Base-by-base conservation (phyloP, 2,797 vertebrate species). In the Lagodon rhomboides region DNA sequence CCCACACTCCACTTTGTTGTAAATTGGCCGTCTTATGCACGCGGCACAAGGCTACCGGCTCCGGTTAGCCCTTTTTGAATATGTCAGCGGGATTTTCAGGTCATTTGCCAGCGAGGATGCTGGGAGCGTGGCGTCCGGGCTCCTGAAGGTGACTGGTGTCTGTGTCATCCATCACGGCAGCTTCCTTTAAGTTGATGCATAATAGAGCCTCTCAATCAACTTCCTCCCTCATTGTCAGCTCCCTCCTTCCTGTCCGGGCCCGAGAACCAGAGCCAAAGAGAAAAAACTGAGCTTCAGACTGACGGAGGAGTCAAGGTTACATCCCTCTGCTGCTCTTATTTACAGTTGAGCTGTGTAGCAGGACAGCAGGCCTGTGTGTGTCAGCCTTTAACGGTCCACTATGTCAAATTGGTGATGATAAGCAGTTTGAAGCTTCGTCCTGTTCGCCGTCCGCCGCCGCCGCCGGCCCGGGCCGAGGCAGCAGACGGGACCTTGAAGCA, bases 151-250 rank as follows among this genome's bases (percentile, higher is more conserved):
- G 98, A 99, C 97, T 97, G 96, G 94, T 94, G 92, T 92, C 95
- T 93, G 90, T 93, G 96, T 96, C 97, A 98, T 99, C 98, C 97
- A 99, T 99, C 98, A 99, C 95, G 85, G 92, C 93, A 95, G 96
- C 97, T 98, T 98, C 96, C 97, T 97, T 98, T 97, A 98, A 97
- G 97, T 97, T 98, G 96, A 98, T 98, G 96, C 96, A 96, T 99
- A 99, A 99, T 99, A 96, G 97, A 97, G 96, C 96, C 97, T 96
- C 97, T 99, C 98, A 98, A 98, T 99, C 98, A 99, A 96, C 96
- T 97, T 96, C 96, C 95, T 94, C 91, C 91, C 96, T 96, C 95
- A 95, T 96, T 97, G 96, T 97, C 97, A 97, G 93, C 96, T 95
- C 73, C 86, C 84, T 79, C 84, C 78, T 88, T 85, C 85, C 83